These are phyloP conservation scores for Scaptomyza graminum DNA, from an alignment of 1,140 invertebrate genomes.

Conservation along the genomic window DNA sequence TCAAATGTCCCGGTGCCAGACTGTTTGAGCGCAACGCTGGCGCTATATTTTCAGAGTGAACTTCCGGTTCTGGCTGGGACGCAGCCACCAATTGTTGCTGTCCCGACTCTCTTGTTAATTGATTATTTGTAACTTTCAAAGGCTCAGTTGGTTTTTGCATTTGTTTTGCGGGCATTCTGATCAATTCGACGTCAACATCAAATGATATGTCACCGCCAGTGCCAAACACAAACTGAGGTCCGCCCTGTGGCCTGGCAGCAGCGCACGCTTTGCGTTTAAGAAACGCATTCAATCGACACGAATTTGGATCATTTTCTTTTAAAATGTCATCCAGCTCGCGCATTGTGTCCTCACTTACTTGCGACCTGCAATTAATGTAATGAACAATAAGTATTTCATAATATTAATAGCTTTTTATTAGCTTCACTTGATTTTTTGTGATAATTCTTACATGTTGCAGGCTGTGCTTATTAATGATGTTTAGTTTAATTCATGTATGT, in stretches of 20 bases:
- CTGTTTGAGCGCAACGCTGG: not conserved
- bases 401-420: too few relatives aligned
- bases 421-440: too few relatives aligned
- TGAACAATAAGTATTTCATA: not conserved
- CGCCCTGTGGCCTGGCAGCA: not conserved
- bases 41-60: not conserved
- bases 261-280: slow-evolving; percentile 40
- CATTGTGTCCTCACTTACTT: slow-evolving; percentile 12
- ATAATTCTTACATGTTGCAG: slow-evolving; percentile 2
- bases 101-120: not conserved
- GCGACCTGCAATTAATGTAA: not conserved
- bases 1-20: not conserved
- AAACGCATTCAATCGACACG: slow-evolving; percentile 22
- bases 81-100: not conserved
- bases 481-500: not conserved
- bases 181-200: slow-evolving; percentile 44
- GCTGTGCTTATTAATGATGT: too few relatives aligned
- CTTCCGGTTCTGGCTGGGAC: not conserved
- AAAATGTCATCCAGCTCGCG: slow-evolving; percentile 48
- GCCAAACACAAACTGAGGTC: slow-evolving; percentile 9
- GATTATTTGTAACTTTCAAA: not conserved
- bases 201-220: slow-evolving; percentile 31
- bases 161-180: not conserved
- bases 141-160: not conserved
- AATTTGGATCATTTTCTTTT: slow-evolving; percentile 11